phyloP scores from a whole-genome alignment of 2,797 vertebrate genomes.

The Streptopelia turtur region DNA sequence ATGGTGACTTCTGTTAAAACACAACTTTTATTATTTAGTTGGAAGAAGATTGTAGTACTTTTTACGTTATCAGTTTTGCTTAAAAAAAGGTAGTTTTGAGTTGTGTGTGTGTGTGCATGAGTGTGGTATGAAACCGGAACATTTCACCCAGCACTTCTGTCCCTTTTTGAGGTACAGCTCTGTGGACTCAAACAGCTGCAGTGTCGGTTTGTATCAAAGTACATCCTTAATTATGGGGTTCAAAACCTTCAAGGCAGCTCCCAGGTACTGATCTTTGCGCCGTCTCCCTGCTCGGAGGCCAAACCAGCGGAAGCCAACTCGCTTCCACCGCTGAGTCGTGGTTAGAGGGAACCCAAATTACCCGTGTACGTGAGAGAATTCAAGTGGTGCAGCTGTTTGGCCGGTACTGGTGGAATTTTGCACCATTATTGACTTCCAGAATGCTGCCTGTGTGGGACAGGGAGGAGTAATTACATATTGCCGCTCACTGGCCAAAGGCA shows the following conservation, averaged over 20 bases:
- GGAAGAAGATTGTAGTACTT: not conserved
- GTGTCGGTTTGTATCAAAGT: not conserved
- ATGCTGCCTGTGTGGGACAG: not conserved
- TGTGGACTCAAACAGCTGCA: not conserved
- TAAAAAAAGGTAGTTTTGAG: not conserved
- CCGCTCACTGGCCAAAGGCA: not conserved
- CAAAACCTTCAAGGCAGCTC: not conserved
- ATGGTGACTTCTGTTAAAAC: not conserved
- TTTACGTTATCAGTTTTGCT: not conserved
- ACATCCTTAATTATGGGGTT: rapidly evolving
- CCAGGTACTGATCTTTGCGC: not conserved
- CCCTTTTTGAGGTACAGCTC: not conserved
- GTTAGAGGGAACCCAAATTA: not conserved
- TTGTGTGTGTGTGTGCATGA: not conserved
- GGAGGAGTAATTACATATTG: rapidly evolving
- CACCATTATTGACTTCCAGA: not conserved
- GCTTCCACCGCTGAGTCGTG: rapidly evolving
- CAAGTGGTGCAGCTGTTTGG: rapidly evolving
- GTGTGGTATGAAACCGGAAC: not conserved
- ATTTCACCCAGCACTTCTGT: not conserved
- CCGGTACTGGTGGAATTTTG: not conserved
- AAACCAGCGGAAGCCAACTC: not conserved
- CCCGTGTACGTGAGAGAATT: rapidly evolving
- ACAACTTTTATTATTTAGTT: not conserved
- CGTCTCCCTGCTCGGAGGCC: not conserved